Conservation (phyloP, 2,888 invertebrate species). For the Idaea dimidiata region DNA sequence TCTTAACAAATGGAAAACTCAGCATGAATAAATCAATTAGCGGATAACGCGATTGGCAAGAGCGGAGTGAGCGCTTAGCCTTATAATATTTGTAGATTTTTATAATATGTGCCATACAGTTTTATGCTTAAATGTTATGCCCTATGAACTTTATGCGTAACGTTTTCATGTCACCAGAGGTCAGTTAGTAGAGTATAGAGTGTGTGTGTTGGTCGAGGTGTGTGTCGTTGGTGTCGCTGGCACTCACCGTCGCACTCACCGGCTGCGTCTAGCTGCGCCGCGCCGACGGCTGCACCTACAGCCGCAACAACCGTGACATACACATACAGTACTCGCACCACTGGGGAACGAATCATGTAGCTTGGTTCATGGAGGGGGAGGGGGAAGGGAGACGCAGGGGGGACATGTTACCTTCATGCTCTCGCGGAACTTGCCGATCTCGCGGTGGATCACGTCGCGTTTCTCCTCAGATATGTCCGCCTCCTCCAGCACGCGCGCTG, state of each 20-base stretch:
- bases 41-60: too few relatives aligned
- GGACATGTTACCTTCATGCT: constrained; percentile 92
- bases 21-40: too few relatives aligned
- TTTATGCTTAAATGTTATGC: too few relatives aligned
- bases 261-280: too few relatives aligned
- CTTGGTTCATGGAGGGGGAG: constrained; percentile 7
- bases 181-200: neutral
- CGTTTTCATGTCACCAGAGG: neutral
- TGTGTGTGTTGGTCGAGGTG: constrained; percentile 2
- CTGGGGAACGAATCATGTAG: too few relatives aligned
- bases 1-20: too few relatives aligned
- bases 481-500: constrained; percentile 87
- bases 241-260: too few relatives aligned
- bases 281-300: constrained; percentile 21
- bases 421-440: constrained; percentile 98
- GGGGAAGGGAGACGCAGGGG: constrained; percentile 16
- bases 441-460: constrained; percentile 96
- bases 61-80: too few relatives aligned
- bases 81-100: too few relatives aligned
- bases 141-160: too few relatives aligned
- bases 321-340: constrained; percentile 14
- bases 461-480: constrained; percentile 98
- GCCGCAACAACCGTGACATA: constrained; percentile 17
- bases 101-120: too few relatives aligned
- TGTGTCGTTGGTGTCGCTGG: too few relatives aligned